A percentile compares a stretch with the other conserved stretches of the same genome.
Conservation (phyloP, 2,113 vertebrate species). For the Pseudorasbora parva region DNA sequence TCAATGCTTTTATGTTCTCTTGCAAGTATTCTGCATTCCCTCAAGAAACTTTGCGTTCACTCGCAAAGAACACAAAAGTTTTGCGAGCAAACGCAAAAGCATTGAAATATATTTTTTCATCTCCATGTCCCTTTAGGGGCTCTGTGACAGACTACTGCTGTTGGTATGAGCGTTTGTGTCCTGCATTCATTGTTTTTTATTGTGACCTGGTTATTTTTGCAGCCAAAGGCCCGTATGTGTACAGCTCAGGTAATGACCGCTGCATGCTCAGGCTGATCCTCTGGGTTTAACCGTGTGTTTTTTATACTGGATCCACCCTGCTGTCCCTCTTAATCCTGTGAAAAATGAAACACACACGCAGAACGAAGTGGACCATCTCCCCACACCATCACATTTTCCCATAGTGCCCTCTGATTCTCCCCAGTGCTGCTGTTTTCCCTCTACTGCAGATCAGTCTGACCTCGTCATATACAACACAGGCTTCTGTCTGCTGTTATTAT, state of each 20-base stretch:
- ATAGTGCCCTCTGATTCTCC: slow-evolving; percentile 41
- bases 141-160: background rate
- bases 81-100: no score
- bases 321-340: slow-evolving; percentile 10
- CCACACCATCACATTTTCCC: slow-evolving; percentile 49
- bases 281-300: slow-evolving; percentile 58
- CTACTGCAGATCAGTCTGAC: background rate
- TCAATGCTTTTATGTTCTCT: no score
- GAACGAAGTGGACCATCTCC: slow-evolving; percentile 24
- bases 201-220: slow-evolving; percentile 85
- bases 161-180: slow-evolving; percentile 23
- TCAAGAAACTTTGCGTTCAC: no score
- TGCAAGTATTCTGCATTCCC: no score
- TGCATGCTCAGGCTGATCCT: slow-evolving; percentile 61
- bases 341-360: slow-evolving; percentile 10
- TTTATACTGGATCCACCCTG: slow-evolving; percentile 39
- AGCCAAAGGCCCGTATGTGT: slow-evolving; percentile 90
- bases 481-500: background rate
- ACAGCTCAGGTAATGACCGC: slow-evolving; percentile 92
- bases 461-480: slow-evolving; percentile 14
- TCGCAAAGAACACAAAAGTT: no score
- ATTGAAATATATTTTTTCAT: no score
- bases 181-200: slow-evolving; percentile 60
- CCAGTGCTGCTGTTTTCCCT: slow-evolving; percentile 35
- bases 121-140: no score